phyloP scores from a whole-genome alignment of 2,888 invertebrate genomes.

The Mimachlamys varia region DNA sequence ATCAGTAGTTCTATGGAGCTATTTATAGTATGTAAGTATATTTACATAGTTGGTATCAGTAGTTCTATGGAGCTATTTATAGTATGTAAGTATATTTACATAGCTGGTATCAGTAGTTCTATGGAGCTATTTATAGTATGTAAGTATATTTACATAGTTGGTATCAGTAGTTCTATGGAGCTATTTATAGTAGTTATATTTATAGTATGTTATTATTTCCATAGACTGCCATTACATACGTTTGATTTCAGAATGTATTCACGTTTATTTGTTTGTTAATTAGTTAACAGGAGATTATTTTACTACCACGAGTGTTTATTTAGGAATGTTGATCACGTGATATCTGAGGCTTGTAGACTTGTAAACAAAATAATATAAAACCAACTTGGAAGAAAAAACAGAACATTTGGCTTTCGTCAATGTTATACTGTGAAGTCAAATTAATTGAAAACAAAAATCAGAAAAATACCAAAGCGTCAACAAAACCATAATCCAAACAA shows the following conservation, averaged over 20 bases:
- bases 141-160: too few relatives aligned
- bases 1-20: too few relatives aligned
- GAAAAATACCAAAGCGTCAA: too few relatives aligned
- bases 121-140: not conserved
- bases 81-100: not conserved
- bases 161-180: too few relatives aligned
- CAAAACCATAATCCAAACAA: too few relatives aligned
- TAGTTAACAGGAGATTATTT: not conserved
- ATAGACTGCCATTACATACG: not conserved
- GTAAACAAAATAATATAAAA: not conserved
- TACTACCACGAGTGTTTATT: conserved; percentile 5
- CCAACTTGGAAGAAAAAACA: not conserved
- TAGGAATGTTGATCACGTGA: not conserved
- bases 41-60: too few relatives aligned
- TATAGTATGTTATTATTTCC: not conserved
- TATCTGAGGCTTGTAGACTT: not conserved
- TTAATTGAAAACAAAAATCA: too few relatives aligned
- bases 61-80: too few relatives aligned
- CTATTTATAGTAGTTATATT: not conserved
- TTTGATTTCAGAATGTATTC: not conserved
- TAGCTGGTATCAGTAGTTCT: not conserved
- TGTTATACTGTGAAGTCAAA: too few relatives aligned
- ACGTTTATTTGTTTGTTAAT: not conserved
- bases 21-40: not conserved
- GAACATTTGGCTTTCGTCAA: too few relatives aligned